Base-by-base conservation (phyloP, 2,113 vertebrate genomes). In the Eudyptes chrysolophus region DNA sequence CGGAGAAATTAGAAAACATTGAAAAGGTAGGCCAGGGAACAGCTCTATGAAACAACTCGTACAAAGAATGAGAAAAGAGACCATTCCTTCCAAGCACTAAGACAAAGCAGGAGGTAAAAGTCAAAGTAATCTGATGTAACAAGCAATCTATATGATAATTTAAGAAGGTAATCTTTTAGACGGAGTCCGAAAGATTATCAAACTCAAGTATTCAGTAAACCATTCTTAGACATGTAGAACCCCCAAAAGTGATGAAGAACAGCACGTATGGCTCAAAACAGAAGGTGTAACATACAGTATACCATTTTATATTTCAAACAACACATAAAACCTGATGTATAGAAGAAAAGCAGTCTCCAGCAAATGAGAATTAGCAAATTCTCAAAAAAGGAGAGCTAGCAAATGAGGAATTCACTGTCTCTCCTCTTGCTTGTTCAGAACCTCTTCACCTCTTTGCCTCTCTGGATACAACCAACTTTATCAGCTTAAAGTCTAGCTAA, bases 1-100 rank as follows among this genome's bases (percentile, higher is more conserved):
- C 77, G 42, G 90, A 97, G 85, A 98, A 97, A 98, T 87, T 97
- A 98, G 93, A 97, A 98, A 97, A 96, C 86, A 97, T 98, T 97
- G 92, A 92, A 97, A 96, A 98, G 97, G 82, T 95, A 97, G 95
- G 93, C 96, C 94, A 96, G 96, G 97, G 96, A 98, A 98, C 91
- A 94, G 75, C 87, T 97, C 97, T 93, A 42, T 96, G 94, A 97
- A 96, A 97, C 97, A 97, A 80, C 85, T 95, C 26, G 25, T 77
- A 97, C 74, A 95, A 97, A 98, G 89, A 88, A 95, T 70, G 65
- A 96, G 96, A 95, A 97, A 96, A 92, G 95, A 94, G 70, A 98
- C 48, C 27, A 32, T 68, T 96, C 65, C 75, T 97, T 92, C 69
- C 34, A 69, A 88, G 89, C 27, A 77, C 78, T 68, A 89, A 92